Base-by-base conservation (phyloP, 2,888 invertebrate genomes). In the Euclidia mi region DNA sequence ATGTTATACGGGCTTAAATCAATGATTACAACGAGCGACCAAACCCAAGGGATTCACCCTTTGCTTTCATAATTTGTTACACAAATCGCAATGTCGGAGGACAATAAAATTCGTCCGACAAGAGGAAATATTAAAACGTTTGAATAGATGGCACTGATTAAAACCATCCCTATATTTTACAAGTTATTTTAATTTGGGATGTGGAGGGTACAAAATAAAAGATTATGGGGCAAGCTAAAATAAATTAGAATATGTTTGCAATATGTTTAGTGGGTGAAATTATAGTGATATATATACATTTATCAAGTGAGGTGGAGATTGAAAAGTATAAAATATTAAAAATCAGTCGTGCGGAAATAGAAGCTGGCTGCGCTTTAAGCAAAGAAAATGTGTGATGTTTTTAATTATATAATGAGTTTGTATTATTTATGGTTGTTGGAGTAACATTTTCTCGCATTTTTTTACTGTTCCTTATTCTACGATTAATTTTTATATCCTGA, bases 11-110 rank as follows among this genome's bases (percentile, higher is more conserved):
- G 40, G 38, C 41, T 56, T 51, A 56, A 72, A 76, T 69, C 58
- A 66, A 76, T 72, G 56, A 68, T 60, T 50, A 73, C 56, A 58
- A 35, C 37, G 31, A 32, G 40, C 40, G 31, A 18, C 15, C 10
- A 14, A 6, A 11, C 28, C 68, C 38, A 4, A 34, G 20, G 49
- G 52, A 37, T 34, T 12, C 15, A 38, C 50, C 40, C 34, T 35
- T 47, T 40, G 18, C 35, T 29, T 25, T 50, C 41, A 52, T 47
- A 62, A 74, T 72, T 70, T 62, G 48, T 52, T 49, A 57, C 44
- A 44, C 44, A 51, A 72, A 71, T 56, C 57, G 56, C 38, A 32
- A 49, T 48, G 42, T 43, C 35, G 4, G 28, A 1, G 43, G 14
- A 46, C 53, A 58, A 63, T 63, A 63, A 65, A 59, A 20, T 32